Percentiles rank a stretch among this genome's conserved stretches.
phyloP scores from a whole-genome alignment of 2,888 invertebrate genomes.

The Plutella xylostella region DNA sequence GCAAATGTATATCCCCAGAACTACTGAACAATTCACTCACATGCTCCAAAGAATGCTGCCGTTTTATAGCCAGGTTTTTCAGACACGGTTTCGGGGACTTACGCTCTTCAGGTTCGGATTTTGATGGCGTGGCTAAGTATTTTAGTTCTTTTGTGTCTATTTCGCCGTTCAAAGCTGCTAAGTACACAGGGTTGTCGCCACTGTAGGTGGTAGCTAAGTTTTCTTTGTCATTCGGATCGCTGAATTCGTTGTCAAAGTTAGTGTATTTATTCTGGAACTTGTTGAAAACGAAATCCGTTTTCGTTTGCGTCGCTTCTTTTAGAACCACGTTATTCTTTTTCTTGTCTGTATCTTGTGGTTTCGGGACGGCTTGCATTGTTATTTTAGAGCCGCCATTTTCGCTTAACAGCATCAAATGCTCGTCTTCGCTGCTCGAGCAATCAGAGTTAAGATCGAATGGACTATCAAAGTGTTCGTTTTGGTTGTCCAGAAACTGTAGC shows the following conservation, averaged over 20 bases:
- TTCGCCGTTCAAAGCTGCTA: slow-evolving; percentile 54
- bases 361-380: slow-evolving; percentile 52
- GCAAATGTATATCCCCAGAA: slow-evolving; percentile 73
- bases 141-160: slow-evolving; percentile 38
- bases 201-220: slow-evolving; percentile 45
- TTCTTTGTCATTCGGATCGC: slow-evolving; percentile 59
- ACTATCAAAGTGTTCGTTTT: slow-evolving; percentile 39
- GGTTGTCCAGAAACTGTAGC: slow-evolving; percentile 46
- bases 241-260: slow-evolving; percentile 58
- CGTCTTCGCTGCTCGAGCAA: slow-evolving; percentile 62
- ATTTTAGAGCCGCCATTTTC: slow-evolving; percentile 61
- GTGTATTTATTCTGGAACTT: slow-evolving; percentile 54
- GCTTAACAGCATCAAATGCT: slow-evolving; percentile 55
- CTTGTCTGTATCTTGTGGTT: slow-evolving; percentile 28
- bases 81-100: slow-evolving; percentile 40
- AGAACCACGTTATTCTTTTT: slow-evolving; percentile 45
- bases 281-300: slow-evolving; percentile 45
- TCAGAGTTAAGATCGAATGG: slow-evolving; percentile 47
- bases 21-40: slow-evolving; percentile 81
- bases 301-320: slow-evolving; percentile 49
- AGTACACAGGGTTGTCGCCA: slow-evolving; percentile 55
- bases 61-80: slow-evolving; percentile 44
- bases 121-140: slow-evolving; percentile 15
- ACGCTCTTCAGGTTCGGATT: slow-evolving; percentile 32
- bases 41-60: slow-evolving; percentile 80